Base-by-base conservation (phyloP, 1,140 invertebrate species). In the Drosophila kurseongensis region DNA sequence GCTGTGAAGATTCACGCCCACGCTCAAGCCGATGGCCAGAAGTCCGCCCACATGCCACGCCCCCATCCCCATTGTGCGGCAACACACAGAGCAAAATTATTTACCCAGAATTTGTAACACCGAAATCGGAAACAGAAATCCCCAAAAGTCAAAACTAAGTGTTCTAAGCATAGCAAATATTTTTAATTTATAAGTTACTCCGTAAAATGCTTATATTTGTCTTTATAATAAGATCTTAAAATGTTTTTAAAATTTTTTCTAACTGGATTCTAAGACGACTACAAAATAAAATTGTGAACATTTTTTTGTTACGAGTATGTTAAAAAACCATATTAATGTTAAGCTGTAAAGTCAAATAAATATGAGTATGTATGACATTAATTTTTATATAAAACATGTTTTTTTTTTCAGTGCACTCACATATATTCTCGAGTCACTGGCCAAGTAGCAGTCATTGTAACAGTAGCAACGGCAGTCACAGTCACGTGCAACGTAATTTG, bases 401-500 rank as follows among this genome's bases (percentile, higher is more conserved):
- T 14, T 60, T 63, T 66, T 5, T 35, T 18, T 3, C 29, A 42
- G 36, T 67, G 36, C 35, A 40, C 42, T 23, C 27, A 23, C 36
- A 55, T 18, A 55, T 9, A 41, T 14, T 18, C 6, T 13, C 6
- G 50, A 59, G 57, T 50, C 57, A 50, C 16, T 7, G 59, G 14
- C 42, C 29, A 56, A 69, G 48, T 56, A 38, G 48, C 32, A 71
- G 67, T 42, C 44, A 32, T 52, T 42, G 78, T 52, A 62, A 32
- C 59, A 66, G 79, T 52, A 61, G 23, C 61, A 65, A 73, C 60
- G 58, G 62, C 79, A 80, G 78, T 74, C 75, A 60, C 74, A 62
- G 78, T 76, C 82, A 85, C 82, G 83, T 85, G 82, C 82, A 80
- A 57, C 78, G 78, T 86, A 86, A 85, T 85, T 86, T 86, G 75